Conservation (phyloP, 2,888 invertebrate genomes). For the Stenolophus ochropezus region DNA sequence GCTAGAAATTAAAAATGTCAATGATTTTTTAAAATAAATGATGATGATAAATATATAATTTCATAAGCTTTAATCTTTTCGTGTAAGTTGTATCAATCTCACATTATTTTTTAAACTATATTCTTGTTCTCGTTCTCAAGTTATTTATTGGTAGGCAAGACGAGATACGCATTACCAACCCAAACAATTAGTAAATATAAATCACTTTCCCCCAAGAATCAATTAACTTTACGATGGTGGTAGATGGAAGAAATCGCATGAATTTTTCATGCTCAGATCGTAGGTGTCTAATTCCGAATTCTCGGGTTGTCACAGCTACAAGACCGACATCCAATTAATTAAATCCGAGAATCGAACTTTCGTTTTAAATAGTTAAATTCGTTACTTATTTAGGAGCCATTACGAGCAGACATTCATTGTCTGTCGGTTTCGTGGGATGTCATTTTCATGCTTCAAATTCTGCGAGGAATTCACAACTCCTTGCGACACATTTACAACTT, state of each 20-base stretch:
- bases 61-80: too few relatives aligned
- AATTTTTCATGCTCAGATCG: conserved; percentile 30
- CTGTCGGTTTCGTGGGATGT: conserved; percentile 15
- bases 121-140: too few relatives aligned
- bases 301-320: conserved; percentile 29
- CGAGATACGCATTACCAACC: neutral
- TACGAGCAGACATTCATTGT: conserved; percentile 40
- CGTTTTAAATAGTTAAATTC: conserved; percentile 51
- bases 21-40: too few relatives aligned
- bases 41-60: too few relatives aligned
- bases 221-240: conserved; percentile 29
- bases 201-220: conserved; percentile 20
- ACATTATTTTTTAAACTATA: too few relatives aligned
- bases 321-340: conserved; percentile 50
- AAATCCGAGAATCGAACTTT: conserved; percentile 44
- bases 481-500: neutral
- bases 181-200: conserved; percentile 27
- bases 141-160: neutral
- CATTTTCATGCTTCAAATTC: neutral
- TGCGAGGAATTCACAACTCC: neutral
- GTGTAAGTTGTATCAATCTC: too few relatives aligned
- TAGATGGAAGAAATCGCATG: conserved; percentile 13
- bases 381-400: conserved; percentile 47
- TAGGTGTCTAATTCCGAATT: conserved; percentile 38
- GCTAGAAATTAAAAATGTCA: too few relatives aligned